Evolutionary conservation across 1,140 invertebrate genomes (phyloP).

Genomic region (Drosophila varians): DNA sequence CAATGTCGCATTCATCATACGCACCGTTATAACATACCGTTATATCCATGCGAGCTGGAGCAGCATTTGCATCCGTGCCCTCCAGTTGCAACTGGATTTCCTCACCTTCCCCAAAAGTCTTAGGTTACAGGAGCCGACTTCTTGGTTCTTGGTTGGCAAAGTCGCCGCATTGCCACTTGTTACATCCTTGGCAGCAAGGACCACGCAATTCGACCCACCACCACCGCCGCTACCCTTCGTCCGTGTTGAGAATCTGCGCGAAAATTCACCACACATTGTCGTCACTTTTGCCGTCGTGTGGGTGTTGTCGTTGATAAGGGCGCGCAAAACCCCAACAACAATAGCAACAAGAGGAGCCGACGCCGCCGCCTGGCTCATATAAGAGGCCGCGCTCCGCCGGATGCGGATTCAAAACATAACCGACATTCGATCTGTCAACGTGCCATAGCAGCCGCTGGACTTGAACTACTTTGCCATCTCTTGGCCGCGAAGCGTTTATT

Average conservation of each 20-base stretch:
- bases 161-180: conserved; percentile 59
- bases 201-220: conserved; percentile 6
- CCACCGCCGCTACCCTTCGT: not conserved
- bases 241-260: conserved; percentile 26
- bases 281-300: conserved; percentile 57
- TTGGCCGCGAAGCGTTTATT: conserved; percentile 1
- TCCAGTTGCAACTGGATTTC: not conserved
- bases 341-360: conserved; percentile 11
- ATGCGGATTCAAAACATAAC: conserved; percentile 78
- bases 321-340: conserved; percentile 43
- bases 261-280: conserved; percentile 67
- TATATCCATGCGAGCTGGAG: not conserved
- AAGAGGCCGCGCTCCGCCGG: conserved; percentile 60
- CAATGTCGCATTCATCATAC: conserved; percentile 29
- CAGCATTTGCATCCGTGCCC: not conserved
- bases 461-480: not conserved
- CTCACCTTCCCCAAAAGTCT: not conserved
- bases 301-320: conserved; percentile 61
- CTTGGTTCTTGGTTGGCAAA: conserved; percentile 18
- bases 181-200: conserved; percentile 39
- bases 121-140: not conserved
- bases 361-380: conserved; percentile 54
- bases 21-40: conserved; percentile 19
- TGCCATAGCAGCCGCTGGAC: conserved; percentile 36
- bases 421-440: conserved; percentile 82